These are phyloP conservation scores for Tyrannus savana DNA, from an alignment of 2,113 vertebrate genomes.

Conservation along the genomic window DNA sequence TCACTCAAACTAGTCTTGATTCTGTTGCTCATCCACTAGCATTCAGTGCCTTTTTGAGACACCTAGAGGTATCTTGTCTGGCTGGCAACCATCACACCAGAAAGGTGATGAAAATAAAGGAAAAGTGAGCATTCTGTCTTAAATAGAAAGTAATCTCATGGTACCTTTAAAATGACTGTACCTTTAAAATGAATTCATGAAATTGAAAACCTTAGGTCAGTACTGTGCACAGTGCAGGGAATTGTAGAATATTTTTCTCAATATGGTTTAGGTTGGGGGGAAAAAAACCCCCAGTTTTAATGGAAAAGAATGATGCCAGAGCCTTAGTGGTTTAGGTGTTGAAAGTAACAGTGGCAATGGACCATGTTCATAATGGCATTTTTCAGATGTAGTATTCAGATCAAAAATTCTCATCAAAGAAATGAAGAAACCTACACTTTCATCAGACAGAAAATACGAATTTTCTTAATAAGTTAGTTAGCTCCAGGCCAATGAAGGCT, in stretches of 20 bases:
- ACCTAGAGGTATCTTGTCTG: not conserved
- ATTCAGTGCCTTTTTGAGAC: not conserved
- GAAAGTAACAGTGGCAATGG: not conserved
- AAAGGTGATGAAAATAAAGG: not conserved
- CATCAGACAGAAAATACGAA: not conserved
- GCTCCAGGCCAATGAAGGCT: not conserved
- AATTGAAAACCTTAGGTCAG: not conserved
- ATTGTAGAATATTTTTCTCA: not conserved
- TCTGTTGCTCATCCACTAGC: not conserved
- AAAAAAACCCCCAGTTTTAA: not conserved
- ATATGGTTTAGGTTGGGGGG: not conserved
- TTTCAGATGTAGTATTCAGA: not conserved
- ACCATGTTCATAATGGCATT: not conserved
- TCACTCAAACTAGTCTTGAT: not conserved
- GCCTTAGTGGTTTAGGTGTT: not conserved
- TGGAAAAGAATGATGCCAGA: not conserved
- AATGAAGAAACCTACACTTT: not conserved
- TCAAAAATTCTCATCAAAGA: not conserved
- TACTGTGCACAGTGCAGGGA: not conserved
- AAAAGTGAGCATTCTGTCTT: not conserved
- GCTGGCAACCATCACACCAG: not conserved
- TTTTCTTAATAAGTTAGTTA: not conserved
- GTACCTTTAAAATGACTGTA: not conserved
- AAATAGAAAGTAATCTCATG: not conserved
- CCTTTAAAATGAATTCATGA: not conserved